A percentile compares a stretch with the other conserved stretches of the same genome.
phyloP scores from a whole-genome alignment of 2,888 invertebrate species.

The Drosophila suboccidentalis region DNA sequence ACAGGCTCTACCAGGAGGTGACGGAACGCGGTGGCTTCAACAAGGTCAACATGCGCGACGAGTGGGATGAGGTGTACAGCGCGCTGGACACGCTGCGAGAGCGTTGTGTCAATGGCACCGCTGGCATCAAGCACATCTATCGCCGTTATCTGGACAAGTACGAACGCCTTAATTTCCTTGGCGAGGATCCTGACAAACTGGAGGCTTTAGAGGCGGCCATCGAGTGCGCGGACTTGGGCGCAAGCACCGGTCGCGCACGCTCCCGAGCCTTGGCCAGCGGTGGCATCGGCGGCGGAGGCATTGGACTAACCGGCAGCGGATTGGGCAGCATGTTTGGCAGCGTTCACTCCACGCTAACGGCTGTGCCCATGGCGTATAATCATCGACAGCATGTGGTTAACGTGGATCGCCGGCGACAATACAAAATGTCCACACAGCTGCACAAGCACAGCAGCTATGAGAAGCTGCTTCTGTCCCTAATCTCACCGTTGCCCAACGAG shows the following conservation, averaged over 20 bases:
- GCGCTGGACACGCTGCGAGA: slow-evolving; percentile 91
- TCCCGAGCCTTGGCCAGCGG: slow-evolving; percentile 84
- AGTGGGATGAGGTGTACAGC: slow-evolving; percentile 94
- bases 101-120: slow-evolving; percentile 95
- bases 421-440: slow-evolving; percentile 89
- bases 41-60: slow-evolving; percentile 96
- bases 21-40: slow-evolving; percentile 97
- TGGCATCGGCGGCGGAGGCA: slow-evolving; percentile 87
- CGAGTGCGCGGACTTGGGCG: slow-evolving; percentile 86
- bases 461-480: slow-evolving; percentile 94
- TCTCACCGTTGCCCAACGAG: slow-evolving; percentile 99
- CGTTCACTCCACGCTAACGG: slow-evolving; percentile 63
- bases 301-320: slow-evolving; percentile 86
- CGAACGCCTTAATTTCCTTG: slow-evolving; percentile 95
- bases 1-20: slow-evolving; percentile 95
- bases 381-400: slow-evolving; percentile 91
- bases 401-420: slow-evolving; percentile 88
- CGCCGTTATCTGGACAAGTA: slow-evolving; percentile 94
- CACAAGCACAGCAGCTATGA: slow-evolving; percentile 92
- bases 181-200: slow-evolving; percentile 93
- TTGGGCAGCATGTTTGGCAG: slow-evolving; percentile 79
- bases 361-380: slow-evolving; percentile 91
- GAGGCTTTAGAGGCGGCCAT: slow-evolving; percentile 87
- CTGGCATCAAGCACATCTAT: slow-evolving; percentile 94
- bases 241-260: slow-evolving; percentile 91